phyloP scores from a whole-genome alignment of 2,113 vertebrate species.

The Scortum barcoo region DNA sequence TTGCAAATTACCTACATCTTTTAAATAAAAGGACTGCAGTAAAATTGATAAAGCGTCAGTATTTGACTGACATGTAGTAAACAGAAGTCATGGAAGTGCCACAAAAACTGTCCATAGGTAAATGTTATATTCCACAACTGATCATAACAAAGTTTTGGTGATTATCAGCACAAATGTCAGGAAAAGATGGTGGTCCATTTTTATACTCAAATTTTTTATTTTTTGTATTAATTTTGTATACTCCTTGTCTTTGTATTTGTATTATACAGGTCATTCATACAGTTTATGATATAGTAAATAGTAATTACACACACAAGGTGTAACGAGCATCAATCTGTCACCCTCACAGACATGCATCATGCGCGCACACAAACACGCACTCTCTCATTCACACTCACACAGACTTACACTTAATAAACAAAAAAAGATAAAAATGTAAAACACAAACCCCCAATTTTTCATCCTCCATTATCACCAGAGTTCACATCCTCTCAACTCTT shows the following conservation, averaged over 20 bases:
- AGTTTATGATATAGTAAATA: slow-evolving; percentile 82
- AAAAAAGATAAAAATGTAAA: slow-evolving; percentile 77
- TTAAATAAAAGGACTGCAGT: background rate
- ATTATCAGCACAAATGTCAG: slow-evolving; percentile 6
- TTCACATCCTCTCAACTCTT: slow-evolving; percentile 55
- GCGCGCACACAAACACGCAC: slow-evolving; percentile 24
- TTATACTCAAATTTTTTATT: slow-evolving; percentile 79
- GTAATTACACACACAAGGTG: slow-evolving; percentile 79
- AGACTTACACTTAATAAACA: slow-evolving; percentile 61
- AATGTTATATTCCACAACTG: background rate
- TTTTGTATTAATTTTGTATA: slow-evolving; percentile 85
- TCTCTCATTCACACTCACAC: slow-evolving; percentile 1
- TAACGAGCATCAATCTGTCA: slow-evolving; percentile 74
- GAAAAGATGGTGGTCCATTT: slow-evolving; percentile 40
- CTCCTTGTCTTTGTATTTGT: slow-evolving; percentile 81
- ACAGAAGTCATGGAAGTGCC: background rate
- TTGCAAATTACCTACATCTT: background rate
- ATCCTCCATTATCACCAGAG: slow-evolving; percentile 59
- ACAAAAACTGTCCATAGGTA: background rate
- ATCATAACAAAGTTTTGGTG: background rate
- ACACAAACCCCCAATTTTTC: slow-evolving; percentile 55
- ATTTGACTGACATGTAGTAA: background rate
- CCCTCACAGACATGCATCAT: slow-evolving; percentile 76
- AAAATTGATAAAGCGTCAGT: background rate
- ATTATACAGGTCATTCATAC: slow-evolving; percentile 86